Evolutionary conservation across 2,888 invertebrate species (phyloP).

Genomic region (Bombyx huttoni): DNA sequence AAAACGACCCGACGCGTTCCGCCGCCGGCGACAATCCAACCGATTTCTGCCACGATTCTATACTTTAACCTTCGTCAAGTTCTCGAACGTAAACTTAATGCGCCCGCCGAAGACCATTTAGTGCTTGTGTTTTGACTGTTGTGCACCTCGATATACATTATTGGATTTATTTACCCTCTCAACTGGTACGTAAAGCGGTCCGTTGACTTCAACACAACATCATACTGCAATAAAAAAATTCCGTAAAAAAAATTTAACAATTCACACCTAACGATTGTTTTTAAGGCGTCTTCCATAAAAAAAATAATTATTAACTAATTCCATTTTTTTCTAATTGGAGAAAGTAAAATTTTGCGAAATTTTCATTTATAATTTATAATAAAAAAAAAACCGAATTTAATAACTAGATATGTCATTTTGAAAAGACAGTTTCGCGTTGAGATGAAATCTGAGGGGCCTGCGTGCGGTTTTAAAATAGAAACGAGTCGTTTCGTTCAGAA

Average conservation of each 20-base stretch:
- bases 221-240: too few species aligned
- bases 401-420: constrained; percentile 17
- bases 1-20: constrained; percentile 73
- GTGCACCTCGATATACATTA: constrained; percentile 28
- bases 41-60: constrained; percentile 55
- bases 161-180: constrained; percentile 42
- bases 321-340: too few species aligned
- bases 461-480: constrained; percentile 58
- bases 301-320: too few species aligned
- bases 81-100: constrained; percentile 38
- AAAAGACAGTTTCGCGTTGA: constrained; percentile 37
- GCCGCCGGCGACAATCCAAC: constrained; percentile 63
- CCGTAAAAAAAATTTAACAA: too few species aligned
- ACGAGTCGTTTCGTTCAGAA: constrained; percentile 62
- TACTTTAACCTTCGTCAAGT: constrained; percentile 50
- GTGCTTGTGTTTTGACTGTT: constrained; percentile 43
- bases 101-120: constrained; percentile 18
- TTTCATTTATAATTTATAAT: too few species aligned
- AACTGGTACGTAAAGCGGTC: constrained; percentile 30
- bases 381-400: not conserved
- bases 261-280: too few species aligned
- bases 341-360: too few species aligned
- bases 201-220: too few species aligned
- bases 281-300: too few species aligned
- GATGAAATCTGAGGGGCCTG: constrained; percentile 49